Percentiles rank a stretch among this genome's conserved stretches.
Evolutionary conservation across 1,140 invertebrate genomes (phyloP).

Genomic region (Drosophila aff.): DNA sequence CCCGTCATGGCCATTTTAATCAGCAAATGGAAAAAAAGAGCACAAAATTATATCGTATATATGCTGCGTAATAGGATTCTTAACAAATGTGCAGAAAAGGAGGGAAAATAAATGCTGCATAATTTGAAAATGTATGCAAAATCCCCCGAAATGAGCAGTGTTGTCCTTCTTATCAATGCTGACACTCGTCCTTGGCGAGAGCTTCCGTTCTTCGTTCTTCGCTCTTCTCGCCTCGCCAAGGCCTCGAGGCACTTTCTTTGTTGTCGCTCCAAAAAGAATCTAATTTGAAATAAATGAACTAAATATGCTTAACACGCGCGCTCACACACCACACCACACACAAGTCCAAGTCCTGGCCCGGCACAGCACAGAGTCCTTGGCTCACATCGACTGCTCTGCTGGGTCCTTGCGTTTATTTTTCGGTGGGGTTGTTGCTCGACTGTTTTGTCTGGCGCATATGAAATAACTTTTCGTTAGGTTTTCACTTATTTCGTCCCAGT

Average conservation of each 20-base stretch:
- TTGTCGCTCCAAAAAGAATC: constrained; percentile 70
- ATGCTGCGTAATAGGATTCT: constrained; percentile 59
- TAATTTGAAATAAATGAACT: constrained; percentile 85
- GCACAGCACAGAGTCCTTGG: constrained; percentile 36
- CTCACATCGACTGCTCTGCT: constrained; percentile 11
- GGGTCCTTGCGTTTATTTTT: constrained; percentile 11
- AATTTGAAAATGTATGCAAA: constrained; percentile 63
- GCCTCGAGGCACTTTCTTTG: constrained; percentile 30
- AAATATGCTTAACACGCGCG: constrained; percentile 84
- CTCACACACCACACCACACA: constrained; percentile 1
- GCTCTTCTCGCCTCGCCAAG: not conserved
- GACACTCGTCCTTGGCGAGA: constrained; percentile 54
- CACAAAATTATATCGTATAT: constrained; percentile 13
- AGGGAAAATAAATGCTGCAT: constrained; percentile 47
- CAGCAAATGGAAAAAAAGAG: constrained; percentile 70
- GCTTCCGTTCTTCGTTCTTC: constrained; percentile 1
- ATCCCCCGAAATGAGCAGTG: constrained; percentile 46
- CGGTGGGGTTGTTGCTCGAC: constrained; percentile 38
- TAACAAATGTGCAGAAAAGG: constrained; percentile 53
- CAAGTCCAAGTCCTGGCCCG: constrained; percentile 7
- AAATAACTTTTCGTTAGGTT: constrained; percentile 77
- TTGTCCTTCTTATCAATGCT: constrained; percentile 67
- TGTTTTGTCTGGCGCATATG: constrained; percentile 68
- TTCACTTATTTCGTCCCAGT: constrained; percentile 62
- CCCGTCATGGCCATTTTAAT: constrained; percentile 72